These are phyloP conservation scores for Drosophila subsilvestris DNA, from an alignment of 2,888 invertebrate genomes.

Conservation along the genomic window DNA sequence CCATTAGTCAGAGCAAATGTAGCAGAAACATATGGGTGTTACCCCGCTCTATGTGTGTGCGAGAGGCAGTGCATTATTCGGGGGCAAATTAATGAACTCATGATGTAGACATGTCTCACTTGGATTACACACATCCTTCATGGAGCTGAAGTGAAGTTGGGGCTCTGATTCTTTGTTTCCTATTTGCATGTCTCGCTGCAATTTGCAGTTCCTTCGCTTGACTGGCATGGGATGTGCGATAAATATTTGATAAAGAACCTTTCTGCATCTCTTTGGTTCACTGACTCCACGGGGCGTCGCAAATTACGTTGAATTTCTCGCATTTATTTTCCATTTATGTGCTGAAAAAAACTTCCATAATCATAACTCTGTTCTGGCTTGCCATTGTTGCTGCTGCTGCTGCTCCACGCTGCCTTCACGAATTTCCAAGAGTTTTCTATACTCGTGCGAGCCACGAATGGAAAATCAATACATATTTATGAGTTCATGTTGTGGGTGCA, in stretches of 20 bases:
- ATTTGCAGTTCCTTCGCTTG: constrained; percentile 43
- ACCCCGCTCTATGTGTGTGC: neutral
- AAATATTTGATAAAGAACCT: constrained; percentile 58
- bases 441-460: constrained; percentile 52
- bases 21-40: constrained; percentile 36
- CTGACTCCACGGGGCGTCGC: constrained; percentile 59
- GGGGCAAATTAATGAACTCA: constrained; percentile 69
- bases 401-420: constrained; percentile 15
- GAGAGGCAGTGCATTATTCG: constrained; percentile 29
- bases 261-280: constrained; percentile 61
- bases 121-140: constrained; percentile 48
- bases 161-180: constrained; percentile 24
- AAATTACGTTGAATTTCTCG: constrained; percentile 65
- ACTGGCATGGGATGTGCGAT: constrained; percentile 35
- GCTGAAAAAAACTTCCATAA: constrained; percentile 67
- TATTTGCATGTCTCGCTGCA: constrained; percentile 63
- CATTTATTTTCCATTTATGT: constrained; percentile 62
- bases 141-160: neutral
- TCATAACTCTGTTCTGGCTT: constrained; percentile 69
- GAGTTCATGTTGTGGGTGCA: constrained; percentile 71
- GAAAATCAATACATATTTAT: constrained; percentile 79
- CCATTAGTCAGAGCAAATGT: constrained; percentile 67
- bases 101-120: constrained; percentile 58
- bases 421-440: constrained; percentile 44
- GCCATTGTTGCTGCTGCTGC: constrained; percentile 57